phyloP scores from a whole-genome alignment of 2,797 vertebrate species.

The Chrosomus eos region DNA sequence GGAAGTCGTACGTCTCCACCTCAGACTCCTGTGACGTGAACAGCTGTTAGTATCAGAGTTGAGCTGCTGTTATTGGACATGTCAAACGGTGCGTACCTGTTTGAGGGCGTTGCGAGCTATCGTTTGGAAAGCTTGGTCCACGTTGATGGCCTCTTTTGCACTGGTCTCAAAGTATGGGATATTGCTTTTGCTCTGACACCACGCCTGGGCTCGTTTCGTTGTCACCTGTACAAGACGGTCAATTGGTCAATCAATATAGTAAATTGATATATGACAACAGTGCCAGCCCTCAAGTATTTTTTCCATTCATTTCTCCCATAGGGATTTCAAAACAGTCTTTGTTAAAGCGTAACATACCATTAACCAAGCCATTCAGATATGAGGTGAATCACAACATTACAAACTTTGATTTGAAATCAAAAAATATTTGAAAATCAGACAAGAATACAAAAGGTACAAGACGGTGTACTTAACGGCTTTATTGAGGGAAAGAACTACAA shows the following conservation, averaged over 20 bases:
- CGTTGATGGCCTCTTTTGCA: conserved; percentile 70
- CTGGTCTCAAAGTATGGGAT: conserved; percentile 70
- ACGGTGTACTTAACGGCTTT: too few relatives aligned
- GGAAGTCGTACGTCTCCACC: conserved; percentile 64
- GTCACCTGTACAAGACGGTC: conserved; percentile 56
- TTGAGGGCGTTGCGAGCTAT: conserved; percentile 69
- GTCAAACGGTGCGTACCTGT: conserved; percentile 50
- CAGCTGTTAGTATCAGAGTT: background rate
- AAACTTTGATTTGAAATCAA: background rate
- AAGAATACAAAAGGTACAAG: background rate
- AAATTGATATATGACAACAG: background rate
- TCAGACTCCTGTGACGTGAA: conserved; percentile 57
- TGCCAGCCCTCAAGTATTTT: background rate
- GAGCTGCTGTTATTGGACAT: background rate
- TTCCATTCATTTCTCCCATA: background rate
- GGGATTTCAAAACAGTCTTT: background rate
- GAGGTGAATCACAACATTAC: background rate
- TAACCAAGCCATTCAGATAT: background rate
- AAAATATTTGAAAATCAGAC: background rate
- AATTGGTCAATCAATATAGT: background rate
- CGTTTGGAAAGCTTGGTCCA: conserved; percentile 70
- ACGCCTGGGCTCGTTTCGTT: conserved; percentile 65
- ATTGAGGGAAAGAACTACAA: background rate
- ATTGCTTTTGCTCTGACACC: conserved; percentile 69
- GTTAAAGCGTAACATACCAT: background rate